Evolutionary conservation across 2,797 vertebrate species (phyloP).

Genomic region (Sebastes aleutianus): DNA sequence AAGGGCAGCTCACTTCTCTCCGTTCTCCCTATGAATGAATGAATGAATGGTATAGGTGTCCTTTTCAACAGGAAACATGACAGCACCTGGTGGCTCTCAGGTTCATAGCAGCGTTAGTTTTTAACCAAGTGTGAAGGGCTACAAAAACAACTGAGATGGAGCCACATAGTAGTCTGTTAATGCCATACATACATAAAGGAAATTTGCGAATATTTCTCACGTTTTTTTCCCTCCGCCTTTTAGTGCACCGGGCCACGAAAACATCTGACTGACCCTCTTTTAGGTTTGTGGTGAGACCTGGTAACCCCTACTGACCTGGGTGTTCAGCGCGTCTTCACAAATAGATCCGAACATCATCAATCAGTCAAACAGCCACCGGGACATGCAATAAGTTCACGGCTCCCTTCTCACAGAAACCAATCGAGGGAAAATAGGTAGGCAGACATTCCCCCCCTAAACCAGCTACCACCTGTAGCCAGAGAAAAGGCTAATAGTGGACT

Average conservation of each 20-base stretch:
- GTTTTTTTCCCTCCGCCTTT: not conserved
- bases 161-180: conserved; percentile 32
- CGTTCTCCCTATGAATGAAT: not conserved
- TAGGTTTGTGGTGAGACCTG: conserved; percentile 14
- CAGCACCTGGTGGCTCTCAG: conserved; percentile 10
- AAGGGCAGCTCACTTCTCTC: conserved; percentile 27
- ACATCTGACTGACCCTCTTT: conserved; percentile 5
- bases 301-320: conserved; percentile 10
- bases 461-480: conserved; percentile 20
- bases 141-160: conserved; percentile 34
- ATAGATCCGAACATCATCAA: conserved; percentile 19
- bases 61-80: conserved; percentile 37
- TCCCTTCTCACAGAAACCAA: conserved; percentile 31
- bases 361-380: conserved; percentile 34
- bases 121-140: conserved; percentile 22
- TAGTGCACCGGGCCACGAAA: conserved; percentile 1
- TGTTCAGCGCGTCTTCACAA: conserved; percentile 17
- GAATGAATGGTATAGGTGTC: not conserved
- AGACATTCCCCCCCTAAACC: not conserved
- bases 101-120: conserved; percentile 66
- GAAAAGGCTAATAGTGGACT: conserved; percentile 23
- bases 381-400: conserved; percentile 53
- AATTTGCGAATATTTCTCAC: not conserved
- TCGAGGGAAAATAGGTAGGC: conserved; percentile 7
- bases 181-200: conserved; percentile 17